Evolutionary conservation across 2,113 vertebrate genomes (phyloP).

Genomic region (Psittacus erithacus): DNA sequence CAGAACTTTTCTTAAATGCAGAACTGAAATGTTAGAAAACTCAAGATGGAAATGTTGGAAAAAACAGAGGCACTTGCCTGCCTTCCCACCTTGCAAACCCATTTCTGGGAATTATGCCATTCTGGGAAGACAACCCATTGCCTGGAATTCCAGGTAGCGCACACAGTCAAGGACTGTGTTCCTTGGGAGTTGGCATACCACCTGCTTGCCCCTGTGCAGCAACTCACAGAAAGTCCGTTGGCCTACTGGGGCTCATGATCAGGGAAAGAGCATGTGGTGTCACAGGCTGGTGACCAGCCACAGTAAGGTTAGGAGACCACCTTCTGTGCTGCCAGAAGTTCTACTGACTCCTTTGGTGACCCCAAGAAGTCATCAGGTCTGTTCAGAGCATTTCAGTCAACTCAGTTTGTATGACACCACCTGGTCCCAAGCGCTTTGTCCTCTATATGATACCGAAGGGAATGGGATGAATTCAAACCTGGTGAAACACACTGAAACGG

Average conservation of each 20-base stretch:
- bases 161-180: not conserved
- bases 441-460: not conserved
- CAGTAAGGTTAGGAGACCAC: not conserved
- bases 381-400: not conserved
- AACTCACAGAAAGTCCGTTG: not conserved
- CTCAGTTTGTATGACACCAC: not conserved
- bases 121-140: not conserved
- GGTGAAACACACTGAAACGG: not conserved
- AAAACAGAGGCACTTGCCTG: not conserved
- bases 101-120: not conserved
- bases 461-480: not conserved
- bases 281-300: not conserved
- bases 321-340: not conserved
- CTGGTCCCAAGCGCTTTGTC: not conserved
- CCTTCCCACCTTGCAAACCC: not conserved
- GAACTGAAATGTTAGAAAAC: not conserved
- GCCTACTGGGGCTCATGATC: not conserved
- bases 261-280: not conserved
- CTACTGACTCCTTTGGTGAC: not conserved
- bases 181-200: not conserved
- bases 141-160: not conserved
- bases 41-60: not conserved
- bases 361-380: not conserved
- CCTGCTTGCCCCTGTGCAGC: not conserved
- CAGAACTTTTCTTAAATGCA: accelerated